Conservation (phyloP, 2,888 invertebrate species). For the Pomacea canaliculata region DNA sequence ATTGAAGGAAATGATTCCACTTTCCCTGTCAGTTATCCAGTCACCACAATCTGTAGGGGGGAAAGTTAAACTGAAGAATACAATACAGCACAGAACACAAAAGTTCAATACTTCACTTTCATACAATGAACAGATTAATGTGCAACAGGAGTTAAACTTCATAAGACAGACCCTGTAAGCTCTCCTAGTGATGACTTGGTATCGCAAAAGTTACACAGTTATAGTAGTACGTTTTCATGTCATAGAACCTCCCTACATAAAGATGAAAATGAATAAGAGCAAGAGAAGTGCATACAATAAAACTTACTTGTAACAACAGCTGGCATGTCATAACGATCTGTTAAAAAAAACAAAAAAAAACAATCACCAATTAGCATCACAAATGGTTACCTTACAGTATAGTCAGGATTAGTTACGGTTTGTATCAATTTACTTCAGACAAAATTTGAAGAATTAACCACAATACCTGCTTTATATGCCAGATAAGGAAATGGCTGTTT, state of each 20-base stretch:
- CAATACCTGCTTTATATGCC: too few relatives aligned
- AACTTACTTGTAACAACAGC: slow-evolving; percentile 21
- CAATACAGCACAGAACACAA: neutral
- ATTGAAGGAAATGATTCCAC: slow-evolving; percentile 44
- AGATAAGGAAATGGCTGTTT: too few relatives aligned
- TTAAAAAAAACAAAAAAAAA: neutral
- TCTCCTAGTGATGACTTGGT: too few relatives aligned
- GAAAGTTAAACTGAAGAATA: neutral
- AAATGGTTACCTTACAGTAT: neutral
- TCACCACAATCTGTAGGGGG: slow-evolving; percentile 31
- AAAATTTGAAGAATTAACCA: too few relatives aligned
- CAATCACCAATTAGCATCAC: neutral
- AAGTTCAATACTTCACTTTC: neutral
- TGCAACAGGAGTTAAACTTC: too few relatives aligned
- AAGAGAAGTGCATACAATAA: neutral
- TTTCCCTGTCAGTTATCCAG: slow-evolving; percentile 26
- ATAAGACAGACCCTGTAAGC: too few relatives aligned
- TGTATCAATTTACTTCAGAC: too few relatives aligned
- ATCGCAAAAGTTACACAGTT: too few relatives aligned
- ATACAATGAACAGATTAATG: too few relatives aligned
- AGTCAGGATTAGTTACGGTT: too few relatives aligned
- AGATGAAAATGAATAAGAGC: too few relatives aligned
- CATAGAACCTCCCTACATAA: too few relatives aligned
- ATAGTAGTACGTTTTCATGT: neutral
- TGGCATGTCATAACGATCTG: slow-evolving; percentile 10